These are phyloP conservation scores for pig (Sus scrofa) DNA, from an alignment of 2,113 vertebrate species.

Conservation along the genomic window T2T-Sscrofa CM000824.6:151367501-151368000, in stretches of 20 bases:
- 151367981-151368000: slow-evolving; percentile 9
- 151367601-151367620: background rate
- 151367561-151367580: background rate
- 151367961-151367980: background rate
- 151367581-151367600: background rate
- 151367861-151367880: background rate
- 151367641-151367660: background rate
- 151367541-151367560: background rate
- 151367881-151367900: background rate
- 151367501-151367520: background rate
- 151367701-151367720: background rate
- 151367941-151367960: background rate
- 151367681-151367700: background rate
- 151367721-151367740: background rate
- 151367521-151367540: background rate
- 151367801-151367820: background rate
- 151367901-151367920: background rate
- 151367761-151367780: background rate
- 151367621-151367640: slow-evolving; percentile 11
- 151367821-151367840: background rate
- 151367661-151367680: background rate
- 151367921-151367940: slow-evolving; percentile 8
- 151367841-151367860: slow-evolving; percentile 11
- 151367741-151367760: background rate
- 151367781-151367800: slow-evolving; percentile 15